A percentile compares a stretch with the other conserved stretches of the same genome.
phyloP scores from a whole-genome alignment of 2,113 vertebrate species.

The Tragulus kanchil region DNA sequence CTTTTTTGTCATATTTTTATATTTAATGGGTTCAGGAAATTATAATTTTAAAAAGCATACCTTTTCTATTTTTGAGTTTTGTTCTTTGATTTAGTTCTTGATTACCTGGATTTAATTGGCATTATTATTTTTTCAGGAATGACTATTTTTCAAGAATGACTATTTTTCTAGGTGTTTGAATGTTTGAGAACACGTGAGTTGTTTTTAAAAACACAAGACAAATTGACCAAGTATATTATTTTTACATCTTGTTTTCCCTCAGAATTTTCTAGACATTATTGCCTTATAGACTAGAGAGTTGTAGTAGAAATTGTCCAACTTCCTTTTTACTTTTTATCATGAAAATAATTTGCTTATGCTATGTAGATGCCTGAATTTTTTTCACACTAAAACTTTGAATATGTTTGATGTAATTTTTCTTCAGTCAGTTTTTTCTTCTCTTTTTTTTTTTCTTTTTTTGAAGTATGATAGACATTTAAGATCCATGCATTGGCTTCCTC shows the following conservation, averaged over 20 bases:
- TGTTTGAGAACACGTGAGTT: neutral
- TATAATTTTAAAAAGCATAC: neutral
- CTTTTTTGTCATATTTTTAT: constrained; percentile 4
- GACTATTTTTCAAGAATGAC: neutral
- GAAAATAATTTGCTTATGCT: neutral
- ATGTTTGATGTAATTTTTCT: neutral
- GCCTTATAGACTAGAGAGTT: neutral
- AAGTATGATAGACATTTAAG: neutral
- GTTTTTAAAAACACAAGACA: constrained; percentile 21
- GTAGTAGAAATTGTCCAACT: neutral
- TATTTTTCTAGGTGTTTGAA: constrained; percentile 42
- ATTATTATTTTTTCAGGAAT: constrained; percentile 54
- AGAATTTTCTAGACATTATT: neutral
- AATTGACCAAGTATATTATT: neutral
- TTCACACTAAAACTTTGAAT: neutral
- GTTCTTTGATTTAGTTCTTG: constrained; percentile 32
- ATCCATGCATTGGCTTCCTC: neutral
- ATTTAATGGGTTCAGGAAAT: constrained; percentile 3
- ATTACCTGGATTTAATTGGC: constrained; percentile 30
- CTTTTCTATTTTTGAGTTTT: constrained; percentile 35
- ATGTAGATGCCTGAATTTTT: neutral
- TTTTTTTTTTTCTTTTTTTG: neutral
- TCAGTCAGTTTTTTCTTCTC: neutral
- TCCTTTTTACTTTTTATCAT: neutral
- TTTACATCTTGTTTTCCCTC: neutral